phyloP scores from a whole-genome alignment of 1,140 invertebrate genomes.

The Bursaphelenchus mucronatus region DNA sequence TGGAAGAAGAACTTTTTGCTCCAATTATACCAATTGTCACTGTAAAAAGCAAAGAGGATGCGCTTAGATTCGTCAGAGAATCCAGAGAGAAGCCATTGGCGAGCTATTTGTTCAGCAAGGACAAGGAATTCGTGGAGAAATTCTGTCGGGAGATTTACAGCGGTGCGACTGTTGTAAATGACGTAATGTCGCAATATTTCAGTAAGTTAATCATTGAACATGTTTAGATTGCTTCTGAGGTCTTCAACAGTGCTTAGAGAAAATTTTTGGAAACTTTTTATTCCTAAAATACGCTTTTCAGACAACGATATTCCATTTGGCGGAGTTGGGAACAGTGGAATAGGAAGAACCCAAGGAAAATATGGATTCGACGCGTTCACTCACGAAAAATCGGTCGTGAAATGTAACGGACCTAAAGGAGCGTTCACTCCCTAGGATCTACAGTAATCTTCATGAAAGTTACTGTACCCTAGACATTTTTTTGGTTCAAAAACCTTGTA shows the following conservation, averaged over 20 bases:
- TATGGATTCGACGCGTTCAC: conserved; percentile 84
- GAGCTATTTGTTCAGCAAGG: conserved; percentile 43
- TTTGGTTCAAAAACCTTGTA: too few relatives aligned
- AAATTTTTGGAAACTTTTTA: neutral
- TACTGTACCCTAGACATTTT: too few relatives aligned
- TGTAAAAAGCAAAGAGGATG: conserved; percentile 40
- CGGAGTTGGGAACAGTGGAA: conserved; percentile 67
- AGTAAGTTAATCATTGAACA: conserved; percentile 1
- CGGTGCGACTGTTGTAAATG: conserved; percentile 81
- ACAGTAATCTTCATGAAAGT: too few relatives aligned
- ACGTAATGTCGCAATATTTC: conserved; percentile 75
- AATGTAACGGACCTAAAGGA: neutral
- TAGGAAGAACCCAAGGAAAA: conserved; percentile 82
- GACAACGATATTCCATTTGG: conserved; percentile 64
- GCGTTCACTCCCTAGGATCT: too few relatives aligned
- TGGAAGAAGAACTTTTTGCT: conserved; percentile 55
- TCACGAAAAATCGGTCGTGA: conserved; percentile 78
- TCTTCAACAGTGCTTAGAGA: neutral
- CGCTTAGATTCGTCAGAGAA: conserved; percentile 46
- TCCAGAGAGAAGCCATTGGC: conserved; percentile 41
- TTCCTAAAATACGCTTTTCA: conserved; percentile 23
- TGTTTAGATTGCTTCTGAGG: neutral
- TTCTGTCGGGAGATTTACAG: conserved; percentile 69
- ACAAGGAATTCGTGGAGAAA: conserved; percentile 36
- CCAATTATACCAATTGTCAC: conserved; percentile 52